Conservation (phyloP, 2,888 invertebrate genomes). For the Clistopyga incitator region DNA sequence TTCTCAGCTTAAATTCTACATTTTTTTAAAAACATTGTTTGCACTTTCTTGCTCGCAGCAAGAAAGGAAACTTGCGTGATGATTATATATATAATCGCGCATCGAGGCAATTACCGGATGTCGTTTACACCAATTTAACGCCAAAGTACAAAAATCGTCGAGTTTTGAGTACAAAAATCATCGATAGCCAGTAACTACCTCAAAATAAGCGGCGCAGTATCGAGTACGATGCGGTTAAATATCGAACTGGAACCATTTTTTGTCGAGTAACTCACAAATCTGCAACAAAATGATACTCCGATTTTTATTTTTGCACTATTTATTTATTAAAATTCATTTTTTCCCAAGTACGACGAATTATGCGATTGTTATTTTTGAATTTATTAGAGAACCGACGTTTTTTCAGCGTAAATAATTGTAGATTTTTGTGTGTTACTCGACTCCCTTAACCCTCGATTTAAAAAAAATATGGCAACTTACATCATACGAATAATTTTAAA, state of each 20-base stretch:
- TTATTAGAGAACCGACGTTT: too few relatives aligned
- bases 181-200: neutral
- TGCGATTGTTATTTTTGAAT: too few relatives aligned
- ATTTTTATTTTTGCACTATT: too few relatives aligned
- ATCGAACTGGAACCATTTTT: conserved; percentile 45
- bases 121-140: neutral
- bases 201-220: conserved; percentile 27
- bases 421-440: neutral
- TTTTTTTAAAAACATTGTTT: conserved; percentile 55
- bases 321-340: too few relatives aligned
- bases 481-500: conserved; percentile 40
- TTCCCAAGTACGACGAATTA: too few relatives aligned
- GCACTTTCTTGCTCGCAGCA: conserved; percentile 69
- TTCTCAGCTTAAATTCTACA: conserved; percentile 6
- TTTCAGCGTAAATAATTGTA: too few relatives aligned
- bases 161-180: neutral
- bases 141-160: neutral
- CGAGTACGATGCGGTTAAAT: conserved; percentile 49
- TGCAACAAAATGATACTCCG: too few relatives aligned
- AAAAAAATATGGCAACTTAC: conserved; percentile 61
- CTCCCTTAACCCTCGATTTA: conserved; percentile 14
- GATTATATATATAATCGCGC: neutral
- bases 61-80: conserved; percentile 68
- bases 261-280: neutral
- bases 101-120: neutral